Percentiles rank a stretch among this genome's conserved stretches.
phyloP scores from a whole-genome alignment of 2,888 invertebrate genomes.

The Lepidocyrtoides sp. region DNA sequence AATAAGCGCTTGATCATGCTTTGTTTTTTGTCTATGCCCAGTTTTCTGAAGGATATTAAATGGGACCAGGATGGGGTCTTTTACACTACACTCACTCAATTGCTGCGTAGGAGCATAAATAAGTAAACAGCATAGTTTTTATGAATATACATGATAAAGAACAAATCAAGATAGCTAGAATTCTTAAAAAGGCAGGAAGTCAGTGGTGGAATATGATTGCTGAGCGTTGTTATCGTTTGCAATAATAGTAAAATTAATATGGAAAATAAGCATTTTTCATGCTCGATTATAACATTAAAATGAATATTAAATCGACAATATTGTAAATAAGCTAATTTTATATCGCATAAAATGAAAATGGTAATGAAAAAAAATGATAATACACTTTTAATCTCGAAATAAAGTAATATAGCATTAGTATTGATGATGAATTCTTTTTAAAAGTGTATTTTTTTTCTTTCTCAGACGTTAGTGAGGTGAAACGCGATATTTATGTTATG shows the following conservation, averaged over 20 bases:
- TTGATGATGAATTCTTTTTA: neutral
- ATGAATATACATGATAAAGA: neutral
- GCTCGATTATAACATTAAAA: neutral
- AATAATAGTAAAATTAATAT: neutral
- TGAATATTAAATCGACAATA: conserved; percentile 16
- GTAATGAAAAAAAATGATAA: neutral
- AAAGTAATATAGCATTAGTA: neutral
- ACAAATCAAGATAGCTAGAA: conserved; percentile 1
- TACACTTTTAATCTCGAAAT: conserved; percentile 12
- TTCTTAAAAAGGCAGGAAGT: conserved; percentile 47
- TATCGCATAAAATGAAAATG: neutral
- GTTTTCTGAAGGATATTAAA: conserved; percentile 27
- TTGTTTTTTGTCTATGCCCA: conserved; percentile 35
- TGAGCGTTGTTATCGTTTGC: neutral
- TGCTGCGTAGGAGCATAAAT: neutral
- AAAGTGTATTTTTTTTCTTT: neutral
- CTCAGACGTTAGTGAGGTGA: neutral
- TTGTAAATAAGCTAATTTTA: neutral
- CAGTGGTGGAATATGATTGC: conserved; percentile 11
- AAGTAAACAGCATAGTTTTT: too few relatives aligned
- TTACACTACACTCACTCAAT: neutral
- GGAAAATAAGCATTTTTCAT: conserved; percentile 11
- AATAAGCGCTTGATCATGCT: conserved; percentile 44
- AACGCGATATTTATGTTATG: neutral
- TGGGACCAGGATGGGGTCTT: conserved; percentile 25